Evolutionary conservation across 1,140 invertebrate species (phyloP), one percentile per base, ranked within the genome.

Genomic region (Panonychus citri): DNA sequence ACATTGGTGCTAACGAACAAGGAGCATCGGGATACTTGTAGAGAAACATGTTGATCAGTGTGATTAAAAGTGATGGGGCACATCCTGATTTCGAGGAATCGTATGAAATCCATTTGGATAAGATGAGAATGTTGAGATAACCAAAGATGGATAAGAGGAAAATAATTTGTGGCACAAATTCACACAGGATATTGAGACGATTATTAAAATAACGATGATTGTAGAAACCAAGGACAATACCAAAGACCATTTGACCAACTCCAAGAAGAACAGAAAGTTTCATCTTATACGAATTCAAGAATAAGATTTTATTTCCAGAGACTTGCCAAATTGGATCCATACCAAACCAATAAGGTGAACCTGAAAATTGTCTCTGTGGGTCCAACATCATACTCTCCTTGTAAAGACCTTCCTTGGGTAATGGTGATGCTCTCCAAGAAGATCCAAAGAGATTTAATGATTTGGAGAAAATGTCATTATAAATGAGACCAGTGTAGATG

Each of bases 381-480:
- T 82, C 75, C 30, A 88, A 61, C 50, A 78, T 76, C 27, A 80
- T 65, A n/a, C 81, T 60, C 21, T 71, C 69, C 3, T 66, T 8
- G 25, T 51, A 51, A 64, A 60, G 74, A 74, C 0, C 49, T 27
- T 4, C 39, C 3, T 53, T 39, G 48, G 34, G 21, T 3, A 19
- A 12, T 30, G n/a, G 21, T 49, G 34, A 15, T 17, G 19, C 21
- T 42, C 3, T 46, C 57, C 37, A 97, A 37, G 76, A 75, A 0
- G 84, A 81, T 1, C 86, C 86, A 70, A 97, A 97, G 1, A 97
- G 74, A 63, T 97, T 96, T 64, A 94, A 70, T 0, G 89, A 87
- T 67, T 94, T 97, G 3, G 90, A 90, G 71, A 96, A 97, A 10
- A 91, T 72, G 66, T 98, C 94, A 70, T 98, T 98, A 70, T 98